Base-by-base conservation (phyloP, 2,797 vertebrate species). In the Crocidura indochinensis region DNA sequence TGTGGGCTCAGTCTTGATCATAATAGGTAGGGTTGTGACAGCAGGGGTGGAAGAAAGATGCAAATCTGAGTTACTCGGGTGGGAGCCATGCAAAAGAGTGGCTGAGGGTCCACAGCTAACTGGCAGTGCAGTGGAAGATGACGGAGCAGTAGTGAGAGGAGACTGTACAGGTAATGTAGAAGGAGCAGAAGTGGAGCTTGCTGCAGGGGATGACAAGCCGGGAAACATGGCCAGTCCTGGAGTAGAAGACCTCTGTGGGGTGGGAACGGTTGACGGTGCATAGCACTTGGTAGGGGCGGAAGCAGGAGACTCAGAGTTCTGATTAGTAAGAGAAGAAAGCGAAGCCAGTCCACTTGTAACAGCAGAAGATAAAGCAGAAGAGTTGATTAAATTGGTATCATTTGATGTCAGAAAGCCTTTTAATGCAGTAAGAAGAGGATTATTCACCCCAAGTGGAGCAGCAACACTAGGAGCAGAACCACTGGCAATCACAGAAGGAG, bases 251-350 rank as follows among this genome's bases (percentile, higher is more conserved):
- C 95, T 97, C 73, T 98, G 98, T 11, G 98, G 96, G 62, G 98
- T 94, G 3, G 98, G 97, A 6, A 97, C 96, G 87, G 98, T 98
- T n/a, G 98, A 97, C 12, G 99, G 98, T 76, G 98, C 98, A 91
- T 98, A 99, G 97, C 98, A 98, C 90, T 99, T 98, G 95, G 97
- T 99, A 87, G 98, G 97, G 17, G 98, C 98, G n/a, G 98, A 96
- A 64, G 96, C 94, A n/a, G 96, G 53, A 64, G 97, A 38, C 46
- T 97, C 97, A 4, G 97, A 94, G 83, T 74, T 97, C 86, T 97
- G 97, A 92, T 94, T 97, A 91, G 97, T 92, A 73, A 98, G 97
- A 91, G 98, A 98, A 93, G 98, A 98, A 75, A 98, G 95, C 44
- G 98, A 97, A 86, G 98, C 97, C 60, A 98, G 96, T 75, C 98